Conservation (phyloP, 2,888 invertebrate genomes). For the Tholera decimalis region DNA sequence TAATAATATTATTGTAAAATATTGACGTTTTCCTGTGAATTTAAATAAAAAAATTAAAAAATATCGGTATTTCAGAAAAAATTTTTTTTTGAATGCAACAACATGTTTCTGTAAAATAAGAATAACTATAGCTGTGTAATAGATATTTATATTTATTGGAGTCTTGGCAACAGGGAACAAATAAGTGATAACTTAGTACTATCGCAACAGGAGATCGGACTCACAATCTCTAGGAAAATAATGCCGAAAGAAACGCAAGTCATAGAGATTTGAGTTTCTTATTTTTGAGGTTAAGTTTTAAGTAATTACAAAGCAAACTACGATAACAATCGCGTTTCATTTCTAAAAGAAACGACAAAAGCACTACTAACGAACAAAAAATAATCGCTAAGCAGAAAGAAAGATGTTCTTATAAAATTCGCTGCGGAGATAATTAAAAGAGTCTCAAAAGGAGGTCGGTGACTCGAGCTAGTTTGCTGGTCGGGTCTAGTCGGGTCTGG, state of each 20-base stretch:
- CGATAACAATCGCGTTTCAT: conserved; percentile 35
- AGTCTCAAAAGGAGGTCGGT: conserved; percentile 41
- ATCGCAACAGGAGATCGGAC: not conserved
- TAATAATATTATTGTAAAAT: no score
- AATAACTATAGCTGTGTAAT: no score
- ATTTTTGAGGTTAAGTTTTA: conserved; percentile 27
- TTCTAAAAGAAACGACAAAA: conserved; percentile 52
- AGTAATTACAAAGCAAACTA: conserved; percentile 41
- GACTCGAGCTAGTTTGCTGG: not conserved
- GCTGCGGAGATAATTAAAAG: conserved; percentile 61
- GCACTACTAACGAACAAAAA: conserved; percentile 48
- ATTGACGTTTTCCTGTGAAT: no score
- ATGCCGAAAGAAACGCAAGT: conserved; percentile 14
- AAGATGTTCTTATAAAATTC: conserved; percentile 55
- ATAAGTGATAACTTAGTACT: not conserved
- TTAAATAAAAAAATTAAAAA: no score
- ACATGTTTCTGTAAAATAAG: no score
- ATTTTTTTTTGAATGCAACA: no score
- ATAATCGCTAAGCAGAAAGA: conserved; percentile 43
- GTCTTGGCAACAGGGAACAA: not conserved
- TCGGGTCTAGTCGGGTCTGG: not conserved
- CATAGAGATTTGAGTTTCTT: conserved; percentile 18
- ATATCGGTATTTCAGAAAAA: no score
- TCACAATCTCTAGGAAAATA: not conserved
- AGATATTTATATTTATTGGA: no score